Conservation (phyloP, 2,113 vertebrate species). For the Amazona guildingii region DNA sequence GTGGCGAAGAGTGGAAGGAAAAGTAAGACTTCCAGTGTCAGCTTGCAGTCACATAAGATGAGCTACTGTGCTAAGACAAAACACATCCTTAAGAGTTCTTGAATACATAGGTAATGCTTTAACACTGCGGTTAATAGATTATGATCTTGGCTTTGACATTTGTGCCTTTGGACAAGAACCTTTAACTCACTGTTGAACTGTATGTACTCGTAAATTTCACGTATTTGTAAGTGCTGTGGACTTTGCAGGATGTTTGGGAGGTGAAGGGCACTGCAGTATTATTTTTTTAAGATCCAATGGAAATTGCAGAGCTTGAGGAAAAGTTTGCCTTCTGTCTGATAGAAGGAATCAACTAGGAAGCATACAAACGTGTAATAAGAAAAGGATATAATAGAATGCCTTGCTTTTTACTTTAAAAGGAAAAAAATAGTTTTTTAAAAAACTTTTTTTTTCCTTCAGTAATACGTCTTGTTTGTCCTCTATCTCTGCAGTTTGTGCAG, state of each 20-base stretch:
- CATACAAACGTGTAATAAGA: neutral
- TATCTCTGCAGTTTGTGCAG: neutral
- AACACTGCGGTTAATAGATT: neutral
- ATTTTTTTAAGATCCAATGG: neutral
- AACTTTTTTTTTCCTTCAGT: neutral
- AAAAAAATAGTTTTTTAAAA: neutral
- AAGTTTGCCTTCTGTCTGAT: neutral
- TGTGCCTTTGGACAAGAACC: neutral
- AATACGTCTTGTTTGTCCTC: neutral
- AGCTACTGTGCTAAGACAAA: neutral
- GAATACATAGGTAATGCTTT: neutral
- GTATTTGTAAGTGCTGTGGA: neutral
- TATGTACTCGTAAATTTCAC: neutral
- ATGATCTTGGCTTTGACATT: neutral
- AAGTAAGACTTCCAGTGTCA: neutral
- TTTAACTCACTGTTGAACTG: neutral
- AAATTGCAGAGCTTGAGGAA: neutral
- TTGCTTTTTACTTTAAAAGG: neutral
- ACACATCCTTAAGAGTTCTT: neutral
- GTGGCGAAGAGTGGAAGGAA: neutral
- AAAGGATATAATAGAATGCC: neutral
- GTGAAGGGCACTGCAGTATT: neutral
- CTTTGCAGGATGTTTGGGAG: neutral
- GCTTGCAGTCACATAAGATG: neutral
- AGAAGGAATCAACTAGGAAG: neutral